Base-by-base conservation (phyloP, 2,113 vertebrate genomes). In the Promerops cafer region DNA sequence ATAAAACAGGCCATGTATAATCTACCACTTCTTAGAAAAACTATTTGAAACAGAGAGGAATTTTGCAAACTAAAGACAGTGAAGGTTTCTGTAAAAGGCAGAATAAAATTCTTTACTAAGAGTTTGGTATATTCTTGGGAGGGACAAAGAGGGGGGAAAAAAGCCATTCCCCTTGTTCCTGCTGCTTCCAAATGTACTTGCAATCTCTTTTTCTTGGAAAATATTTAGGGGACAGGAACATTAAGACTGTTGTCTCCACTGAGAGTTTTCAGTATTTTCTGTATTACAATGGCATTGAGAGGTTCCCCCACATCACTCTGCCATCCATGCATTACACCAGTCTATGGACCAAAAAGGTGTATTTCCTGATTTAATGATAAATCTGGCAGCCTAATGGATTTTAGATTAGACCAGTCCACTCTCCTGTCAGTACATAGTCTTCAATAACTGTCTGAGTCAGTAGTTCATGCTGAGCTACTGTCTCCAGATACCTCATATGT, bases 171-270 rank as follows among this genome's bases (percentile, higher is more conserved):
- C 47, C 60, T 88, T 81, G 26, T 6, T 92, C 37, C 70, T 84
- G 27, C 49, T 71, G 45, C 70, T 97, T 91, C 50, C 63, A 92
- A 31, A 26, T 88, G 40, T 77, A 85, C 37, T 50, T 94, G 75
- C 81, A 92, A 94, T 45, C 84, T 97, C 64, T 65, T 95, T 87
- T 80, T 63, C 74, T 92, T 78, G 77, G 93, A 93, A 82, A 93
- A 72, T 89, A 92, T 87, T 88, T 95, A 95, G 77, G 87, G 70
- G 63, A 65, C 60, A 75, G n/a, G 53, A 94, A 85, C 39, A 90
- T 69, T 96, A 97, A 93, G 85, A 94, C 35, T 71, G 53, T 86
- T 85, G 68, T 75, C 74, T 92, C 91, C 96, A 69, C 77, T 90
- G 69, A 83, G 39, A 50, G 28, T 50, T 54, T 96, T 89, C 61